Evolutionary conservation across 2,888 invertebrate genomes (phyloP).

Genomic region (Aplocera efformata): DNA sequence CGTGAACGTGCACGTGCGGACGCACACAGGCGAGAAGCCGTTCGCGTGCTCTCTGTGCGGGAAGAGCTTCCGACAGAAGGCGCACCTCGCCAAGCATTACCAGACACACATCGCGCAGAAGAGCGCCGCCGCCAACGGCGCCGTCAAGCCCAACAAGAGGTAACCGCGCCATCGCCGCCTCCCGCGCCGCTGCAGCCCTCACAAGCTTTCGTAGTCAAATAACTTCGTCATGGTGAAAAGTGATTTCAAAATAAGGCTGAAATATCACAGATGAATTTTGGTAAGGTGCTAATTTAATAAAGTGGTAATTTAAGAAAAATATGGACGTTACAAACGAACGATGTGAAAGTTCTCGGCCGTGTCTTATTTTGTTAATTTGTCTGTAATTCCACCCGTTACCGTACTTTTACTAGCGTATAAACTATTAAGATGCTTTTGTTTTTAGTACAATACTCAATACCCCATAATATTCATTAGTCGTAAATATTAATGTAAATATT

Average conservation of each 20-base stretch:
- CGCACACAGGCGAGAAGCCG: constrained; percentile 98
- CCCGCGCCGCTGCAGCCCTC: constrained; percentile 19
- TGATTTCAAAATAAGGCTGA: constrained; percentile 71
- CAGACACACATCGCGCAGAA: constrained; percentile 95
- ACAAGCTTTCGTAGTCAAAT: constrained; percentile 63
- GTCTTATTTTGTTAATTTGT: constrained; percentile 74
- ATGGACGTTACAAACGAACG: constrained; percentile 55
- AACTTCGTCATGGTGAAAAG: constrained; percentile 67
- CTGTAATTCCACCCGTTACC: constrained; percentile 78
- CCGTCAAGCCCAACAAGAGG: constrained; percentile 77
- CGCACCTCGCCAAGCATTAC: constrained; percentile 95
- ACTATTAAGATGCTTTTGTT: constrained; percentile 60
- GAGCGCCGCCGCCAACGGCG: constrained; percentile 84
- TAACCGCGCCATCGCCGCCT: constrained; percentile 47
- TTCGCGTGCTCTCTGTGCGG: constrained; percentile 97
- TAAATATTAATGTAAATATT: constrained; percentile 29
- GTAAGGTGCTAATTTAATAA: constrained; percentile 72
- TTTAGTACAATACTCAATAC: constrained; percentile 40
- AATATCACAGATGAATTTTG: constrained; percentile 74
- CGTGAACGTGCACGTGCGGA: constrained; percentile 97
- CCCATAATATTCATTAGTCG: constrained; percentile 27
- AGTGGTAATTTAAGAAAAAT: constrained; percentile 63
- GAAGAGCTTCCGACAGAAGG: constrained; percentile 95
- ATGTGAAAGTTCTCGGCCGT: constrained; percentile 58
- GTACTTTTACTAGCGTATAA: constrained; percentile 69